Evolutionary conservation across 2,888 invertebrate genomes (phyloP).

Genomic region (Mimachlamys varia): DNA sequence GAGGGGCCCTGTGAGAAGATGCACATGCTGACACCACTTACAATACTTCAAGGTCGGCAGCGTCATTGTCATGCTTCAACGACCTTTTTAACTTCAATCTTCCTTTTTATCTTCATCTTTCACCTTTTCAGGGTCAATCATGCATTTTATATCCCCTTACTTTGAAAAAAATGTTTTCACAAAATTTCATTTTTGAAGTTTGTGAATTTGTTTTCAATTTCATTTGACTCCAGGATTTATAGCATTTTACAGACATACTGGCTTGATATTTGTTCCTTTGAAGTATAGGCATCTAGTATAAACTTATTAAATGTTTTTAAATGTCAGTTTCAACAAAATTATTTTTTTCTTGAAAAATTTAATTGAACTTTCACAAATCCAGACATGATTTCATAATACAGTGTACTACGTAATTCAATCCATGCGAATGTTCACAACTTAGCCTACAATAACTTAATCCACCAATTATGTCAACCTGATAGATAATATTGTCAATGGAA

Average conservation of each 20-base stretch:
- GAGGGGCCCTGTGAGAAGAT: constrained; percentile 3
- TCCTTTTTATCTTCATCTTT: neutral
- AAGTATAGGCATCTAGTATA: neutral
- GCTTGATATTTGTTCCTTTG: neutral
- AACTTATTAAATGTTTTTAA: neutral
- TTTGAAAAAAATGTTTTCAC: neutral
- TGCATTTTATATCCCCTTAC: neutral
- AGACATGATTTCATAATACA: neutral
- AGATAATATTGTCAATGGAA: too few relatives aligned
- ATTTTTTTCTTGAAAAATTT: neutral
- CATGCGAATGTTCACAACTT: too few relatives aligned
- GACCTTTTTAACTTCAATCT: neutral
- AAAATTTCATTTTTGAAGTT: neutral
- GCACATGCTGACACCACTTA: neutral
- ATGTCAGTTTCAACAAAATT: neutral
- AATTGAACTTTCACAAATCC: neutral
- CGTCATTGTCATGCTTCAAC: neutral
- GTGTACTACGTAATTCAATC: too few relatives aligned
- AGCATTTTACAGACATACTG: neutral
- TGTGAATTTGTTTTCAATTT: constrained; percentile 19
- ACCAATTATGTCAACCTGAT: too few relatives aligned
- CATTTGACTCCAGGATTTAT: neutral
- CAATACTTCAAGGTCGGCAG: neutral
- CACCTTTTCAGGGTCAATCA: constrained; percentile 13
- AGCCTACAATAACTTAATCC: too few relatives aligned